These are phyloP conservation scores for Ornithorhynchus anatinus DNA, from an alignment of 2,113 vertebrate genomes.

Conservation along the genomic window DNA sequence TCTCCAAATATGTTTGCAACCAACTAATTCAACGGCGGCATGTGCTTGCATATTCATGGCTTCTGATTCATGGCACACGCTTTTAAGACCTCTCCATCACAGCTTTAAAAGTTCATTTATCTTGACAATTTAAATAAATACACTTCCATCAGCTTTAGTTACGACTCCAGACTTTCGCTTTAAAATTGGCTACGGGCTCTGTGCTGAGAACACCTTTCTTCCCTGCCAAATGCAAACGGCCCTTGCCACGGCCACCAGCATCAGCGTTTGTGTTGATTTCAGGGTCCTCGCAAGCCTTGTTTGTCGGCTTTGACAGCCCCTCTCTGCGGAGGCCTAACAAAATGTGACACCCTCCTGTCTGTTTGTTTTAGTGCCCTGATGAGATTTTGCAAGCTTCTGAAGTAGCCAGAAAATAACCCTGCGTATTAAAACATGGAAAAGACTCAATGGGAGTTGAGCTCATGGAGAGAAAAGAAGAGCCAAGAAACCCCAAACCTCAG, in stretches of 20 bases:
- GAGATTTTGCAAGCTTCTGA: background rate
- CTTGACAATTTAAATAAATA: conserved; percentile 57
- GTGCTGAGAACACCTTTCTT: background rate
- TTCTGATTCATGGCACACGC: background rate
- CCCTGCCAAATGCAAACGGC: rapidly evolving
- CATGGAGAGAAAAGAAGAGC: too few relatives aligned
- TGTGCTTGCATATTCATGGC: conserved; percentile 71
- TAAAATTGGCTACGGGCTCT: background rate
- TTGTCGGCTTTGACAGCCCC: background rate
- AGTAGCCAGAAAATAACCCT: background rate
- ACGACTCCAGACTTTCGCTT: background rate
- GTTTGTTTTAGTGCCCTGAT: conserved; percentile 35
- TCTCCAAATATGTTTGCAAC: conserved; percentile 67
- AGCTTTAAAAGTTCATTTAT: conserved; percentile 66
- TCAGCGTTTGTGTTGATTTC: background rate
- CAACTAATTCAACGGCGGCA: conserved; percentile 63
- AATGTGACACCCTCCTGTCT: conserved; percentile 5
- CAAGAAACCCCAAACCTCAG: too few relatives aligned
- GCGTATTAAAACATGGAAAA: background rate
- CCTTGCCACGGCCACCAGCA: background rate
- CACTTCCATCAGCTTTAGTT: conserved; percentile 24
- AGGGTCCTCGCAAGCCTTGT: background rate
- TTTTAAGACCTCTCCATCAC: conserved; percentile 15
- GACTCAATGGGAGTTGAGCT: background rate
- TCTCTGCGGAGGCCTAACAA: background rate